These are phyloP conservation scores for Drosophila anomalipes DNA, from an alignment of 2,888 invertebrate species.

Conservation along the genomic window DNA sequence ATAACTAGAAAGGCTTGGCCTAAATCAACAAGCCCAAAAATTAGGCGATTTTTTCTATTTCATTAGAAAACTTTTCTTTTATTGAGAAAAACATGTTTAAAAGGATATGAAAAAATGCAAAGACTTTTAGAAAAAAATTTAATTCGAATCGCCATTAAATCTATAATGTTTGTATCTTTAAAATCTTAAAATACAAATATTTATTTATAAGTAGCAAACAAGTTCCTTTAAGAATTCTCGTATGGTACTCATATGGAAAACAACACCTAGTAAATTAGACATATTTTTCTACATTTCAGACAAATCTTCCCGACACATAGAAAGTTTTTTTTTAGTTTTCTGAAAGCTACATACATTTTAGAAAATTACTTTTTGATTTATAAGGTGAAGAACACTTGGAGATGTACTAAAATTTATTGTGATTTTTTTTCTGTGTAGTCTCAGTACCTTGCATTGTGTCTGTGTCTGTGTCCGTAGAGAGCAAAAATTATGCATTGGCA, in stretches of 20 bases:
- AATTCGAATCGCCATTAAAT: not conserved
- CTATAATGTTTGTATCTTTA: not conserved
- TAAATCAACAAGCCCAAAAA: no score
- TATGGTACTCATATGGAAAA: not conserved
- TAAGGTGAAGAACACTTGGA: not conserved
- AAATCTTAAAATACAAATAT: not conserved
- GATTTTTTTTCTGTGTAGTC: not conserved
- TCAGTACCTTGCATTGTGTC: slow-evolving; percentile 36
- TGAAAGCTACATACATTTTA: not conserved
- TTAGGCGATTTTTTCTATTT: no score
- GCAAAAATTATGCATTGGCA: slow-evolving; percentile 23
- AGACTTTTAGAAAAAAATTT: not conserved
- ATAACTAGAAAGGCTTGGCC: not conserved
- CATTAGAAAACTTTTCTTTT: no score
- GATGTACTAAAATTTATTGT: not conserved
- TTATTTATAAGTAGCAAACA: not conserved
- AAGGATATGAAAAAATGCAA: not conserved
- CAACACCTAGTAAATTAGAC: no score
- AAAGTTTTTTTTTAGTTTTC: no score
- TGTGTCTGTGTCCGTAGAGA: slow-evolving; percentile 2
- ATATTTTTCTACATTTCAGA: no score
- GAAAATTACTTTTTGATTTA: not conserved
- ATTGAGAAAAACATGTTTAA: no score
- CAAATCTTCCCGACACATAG: no score
- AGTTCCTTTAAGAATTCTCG: not conserved